Conservation (phyloP, 2,888 invertebrate genomes). For the Calameuta pallipes region DNA sequence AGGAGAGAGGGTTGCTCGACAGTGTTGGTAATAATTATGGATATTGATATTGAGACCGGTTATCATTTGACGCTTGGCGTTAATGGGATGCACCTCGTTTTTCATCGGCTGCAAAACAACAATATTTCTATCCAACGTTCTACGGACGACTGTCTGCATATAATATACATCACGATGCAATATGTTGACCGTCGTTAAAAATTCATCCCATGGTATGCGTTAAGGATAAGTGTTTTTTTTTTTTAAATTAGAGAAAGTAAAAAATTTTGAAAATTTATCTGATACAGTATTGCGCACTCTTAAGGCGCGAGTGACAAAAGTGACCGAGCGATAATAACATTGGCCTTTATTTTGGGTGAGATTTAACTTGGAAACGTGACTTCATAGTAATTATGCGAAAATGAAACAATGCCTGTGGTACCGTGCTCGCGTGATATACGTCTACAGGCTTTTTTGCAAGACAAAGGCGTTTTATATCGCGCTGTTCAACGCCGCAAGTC, state of each 20-base stretch:
- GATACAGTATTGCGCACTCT: neutral
- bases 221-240: neutral
- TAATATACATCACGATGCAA: neutral
- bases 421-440: slow-evolving; percentile 27
- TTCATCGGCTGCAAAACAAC: neutral
- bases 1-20: neutral
- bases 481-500: slow-evolving; percentile 32
- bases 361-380: slow-evolving; percentile 63
- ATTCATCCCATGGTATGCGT: neutral
- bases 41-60: slow-evolving; percentile 60
- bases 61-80: slow-evolving; percentile 58
- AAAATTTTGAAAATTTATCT: neutral
- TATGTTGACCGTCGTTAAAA: neutral
- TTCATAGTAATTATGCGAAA: slow-evolving; percentile 61
- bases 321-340: slow-evolving; percentile 55
- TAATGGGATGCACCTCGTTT: slow-evolving; percentile 17
- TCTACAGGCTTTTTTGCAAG: slow-evolving; percentile 23
- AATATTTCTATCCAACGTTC: neutral
- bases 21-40: slow-evolving; percentile 54
- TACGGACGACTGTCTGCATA: neutral
- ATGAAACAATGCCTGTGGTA: slow-evolving; percentile 15
- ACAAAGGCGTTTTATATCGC: slow-evolving; percentile 33
- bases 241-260: neutral
- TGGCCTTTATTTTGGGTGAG: slow-evolving; percentile 63
- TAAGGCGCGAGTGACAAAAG: neutral